phyloP scores from a whole-genome alignment of 2,113 vertebrate species.

The Lycocorax pyrrhopterus region DNA sequence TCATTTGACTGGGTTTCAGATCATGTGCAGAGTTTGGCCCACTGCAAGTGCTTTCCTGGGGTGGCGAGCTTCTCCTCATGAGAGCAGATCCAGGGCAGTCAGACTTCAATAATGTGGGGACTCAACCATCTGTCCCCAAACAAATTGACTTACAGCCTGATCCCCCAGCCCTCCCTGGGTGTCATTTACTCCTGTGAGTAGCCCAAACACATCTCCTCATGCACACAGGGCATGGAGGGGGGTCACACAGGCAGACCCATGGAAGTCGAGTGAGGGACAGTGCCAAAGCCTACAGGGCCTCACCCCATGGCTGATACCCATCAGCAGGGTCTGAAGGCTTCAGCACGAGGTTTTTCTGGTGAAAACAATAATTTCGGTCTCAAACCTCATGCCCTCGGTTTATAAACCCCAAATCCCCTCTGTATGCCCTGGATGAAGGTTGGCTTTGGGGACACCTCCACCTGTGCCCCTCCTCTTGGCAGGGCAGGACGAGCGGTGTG shows the following conservation, averaged over 20 bases:
- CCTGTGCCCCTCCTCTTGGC: background rate
- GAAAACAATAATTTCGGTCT: background rate
- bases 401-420: background rate
- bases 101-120: constrained; percentile 56
- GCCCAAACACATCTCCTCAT: background rate
- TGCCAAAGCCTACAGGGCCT: rapidly evolving
- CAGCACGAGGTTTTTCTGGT: background rate
- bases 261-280: background rate
- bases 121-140: constrained; percentile 47
- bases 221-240: rapidly evolving
- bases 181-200: background rate
- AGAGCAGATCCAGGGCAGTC: constrained; percentile 29
- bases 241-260: rapidly evolving
- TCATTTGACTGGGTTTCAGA: background rate
- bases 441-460: background rate
- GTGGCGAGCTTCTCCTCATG: background rate
- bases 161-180: background rate
- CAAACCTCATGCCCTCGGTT: background rate
- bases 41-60: background rate
- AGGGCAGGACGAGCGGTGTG: background rate
- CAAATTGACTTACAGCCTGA: background rate
- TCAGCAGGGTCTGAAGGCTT: background rate
- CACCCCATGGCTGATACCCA: rapidly evolving
- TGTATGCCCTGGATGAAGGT: rapidly evolving
- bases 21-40: background rate